These are phyloP conservation scores for Congeria kusceri DNA, from an alignment of 2,888 invertebrate genomes.

Conservation along the genomic window DNA sequence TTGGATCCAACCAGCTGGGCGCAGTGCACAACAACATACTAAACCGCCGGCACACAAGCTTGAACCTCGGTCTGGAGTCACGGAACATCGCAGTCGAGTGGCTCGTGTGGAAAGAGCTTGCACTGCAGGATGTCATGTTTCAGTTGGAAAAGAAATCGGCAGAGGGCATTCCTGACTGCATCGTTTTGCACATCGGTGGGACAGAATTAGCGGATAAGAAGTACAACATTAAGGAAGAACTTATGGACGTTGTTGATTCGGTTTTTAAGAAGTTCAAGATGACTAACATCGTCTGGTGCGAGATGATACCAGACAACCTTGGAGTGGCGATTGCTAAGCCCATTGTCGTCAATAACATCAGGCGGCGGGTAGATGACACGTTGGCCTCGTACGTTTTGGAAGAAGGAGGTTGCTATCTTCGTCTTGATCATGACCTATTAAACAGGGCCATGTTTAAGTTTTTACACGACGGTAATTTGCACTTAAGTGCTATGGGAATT, in stretches of 20 bases:
- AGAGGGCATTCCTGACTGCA: slow-evolving; percentile 19
- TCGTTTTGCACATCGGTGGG: slow-evolving; percentile 53
- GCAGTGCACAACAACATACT: slow-evolving; percentile 2
- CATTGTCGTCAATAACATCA: slow-evolving; percentile 16
- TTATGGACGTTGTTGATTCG: slow-evolving; percentile 26
- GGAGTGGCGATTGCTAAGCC: slow-evolving; percentile 3
- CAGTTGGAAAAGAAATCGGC: slow-evolving; percentile 1
- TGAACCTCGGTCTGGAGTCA: not conserved
- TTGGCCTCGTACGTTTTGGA: slow-evolving; percentile 37
- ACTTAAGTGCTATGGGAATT: slow-evolving; percentile 14
- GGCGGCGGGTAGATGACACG: slow-evolving; percentile 36
- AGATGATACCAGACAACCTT: slow-evolving; percentile 40
- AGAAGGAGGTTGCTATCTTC: slow-evolving; percentile 41
- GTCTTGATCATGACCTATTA: not conserved
- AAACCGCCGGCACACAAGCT: not conserved
- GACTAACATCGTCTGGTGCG: slow-evolving; percentile 46
- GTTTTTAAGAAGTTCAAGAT: slow-evolving; percentile 16
- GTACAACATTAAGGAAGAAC: not conserved
- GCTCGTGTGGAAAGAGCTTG: not conserved
- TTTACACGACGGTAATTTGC: slow-evolving; percentile 33
- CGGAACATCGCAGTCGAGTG: not conserved
- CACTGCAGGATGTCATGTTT: not conserved
- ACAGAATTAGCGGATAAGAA: slow-evolving; percentile 40
- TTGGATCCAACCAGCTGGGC: not conserved
- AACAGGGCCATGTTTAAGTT: slow-evolving; percentile 18